Conservation (phyloP, 2,113 vertebrate genomes). For the Chloropsis hardwickii region DNA sequence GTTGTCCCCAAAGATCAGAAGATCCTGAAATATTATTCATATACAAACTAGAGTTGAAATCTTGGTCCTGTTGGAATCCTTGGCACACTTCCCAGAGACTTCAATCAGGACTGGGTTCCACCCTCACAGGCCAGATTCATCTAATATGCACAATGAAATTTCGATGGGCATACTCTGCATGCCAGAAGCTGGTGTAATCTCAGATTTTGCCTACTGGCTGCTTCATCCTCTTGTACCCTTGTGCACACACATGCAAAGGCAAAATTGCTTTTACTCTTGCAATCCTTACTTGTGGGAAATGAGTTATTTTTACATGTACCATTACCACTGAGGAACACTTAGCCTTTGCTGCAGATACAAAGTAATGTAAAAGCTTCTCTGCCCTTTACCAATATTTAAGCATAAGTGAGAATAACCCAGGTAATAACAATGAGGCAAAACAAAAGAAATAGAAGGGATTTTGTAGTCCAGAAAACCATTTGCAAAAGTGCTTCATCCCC, state of each 20-base stretch:
- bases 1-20: constrained; percentile 42
- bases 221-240: neutral
- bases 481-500: neutral
- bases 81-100: constrained; percentile 28
- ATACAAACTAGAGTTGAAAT: neutral
- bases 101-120: neutral
- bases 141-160: neutral
- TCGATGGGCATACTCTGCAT: neutral
- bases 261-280: neutral
- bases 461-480: neutral
- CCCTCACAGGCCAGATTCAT: neutral
- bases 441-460: neutral
- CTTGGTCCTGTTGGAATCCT: neutral
- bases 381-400: neutral
- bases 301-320: neutral
- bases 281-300: neutral
- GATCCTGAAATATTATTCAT: neutral
- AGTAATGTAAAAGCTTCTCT: neutral
- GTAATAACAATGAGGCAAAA: neutral
- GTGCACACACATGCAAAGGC: neutral
- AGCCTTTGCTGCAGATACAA: neutral
- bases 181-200: neutral
- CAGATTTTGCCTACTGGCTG: neutral
- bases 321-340: neutral
- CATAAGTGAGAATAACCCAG: neutral